These are phyloP conservation scores for Peromyscus nudipes DNA, from an alignment of 2,797 vertebrate genomes.

Conservation along the genomic window DNA sequence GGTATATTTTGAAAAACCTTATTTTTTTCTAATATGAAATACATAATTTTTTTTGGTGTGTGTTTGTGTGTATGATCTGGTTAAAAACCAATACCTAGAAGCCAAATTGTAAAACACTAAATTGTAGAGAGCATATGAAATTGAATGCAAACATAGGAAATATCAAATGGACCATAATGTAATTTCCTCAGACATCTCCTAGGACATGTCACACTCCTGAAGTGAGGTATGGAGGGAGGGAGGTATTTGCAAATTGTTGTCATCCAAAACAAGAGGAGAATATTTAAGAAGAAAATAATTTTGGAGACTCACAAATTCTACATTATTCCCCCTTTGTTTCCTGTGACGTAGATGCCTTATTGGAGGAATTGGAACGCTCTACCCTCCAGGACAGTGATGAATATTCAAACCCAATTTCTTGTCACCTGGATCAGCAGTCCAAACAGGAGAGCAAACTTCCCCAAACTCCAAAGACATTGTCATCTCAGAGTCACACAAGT, in stretches of 20 bases:
- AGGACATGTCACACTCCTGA: not conserved
- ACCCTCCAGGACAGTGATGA: conserved; percentile 74
- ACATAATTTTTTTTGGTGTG: not conserved
- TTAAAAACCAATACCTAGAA: conserved; percentile 19
- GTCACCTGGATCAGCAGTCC: not conserved
- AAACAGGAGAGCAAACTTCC: not conserved
- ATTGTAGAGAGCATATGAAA: conserved; percentile 21
- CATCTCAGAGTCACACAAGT: not conserved
- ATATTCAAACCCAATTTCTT: not conserved
- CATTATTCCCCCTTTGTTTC: not conserved
- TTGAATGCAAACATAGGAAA: not conserved
- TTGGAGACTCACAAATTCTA: not conserved
- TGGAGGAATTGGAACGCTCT: conserved; percentile 87
- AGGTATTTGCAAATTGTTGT: conserved; percentile 23
- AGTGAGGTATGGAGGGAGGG: conserved; percentile 13
- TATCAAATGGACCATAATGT: not conserved
- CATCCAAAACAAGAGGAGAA: not conserved
- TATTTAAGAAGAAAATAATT: conserved; percentile 11
- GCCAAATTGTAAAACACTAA: not conserved
- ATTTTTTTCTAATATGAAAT: conserved; percentile 58
- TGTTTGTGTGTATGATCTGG: not conserved
- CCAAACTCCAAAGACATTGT: not conserved
- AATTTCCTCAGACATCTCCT: not conserved
- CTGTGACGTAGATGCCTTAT: conserved; percentile 85
- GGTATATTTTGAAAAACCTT: conserved; percentile 5